phyloP scores from a whole-genome alignment of 2,888 invertebrate genomes.

The Dicranocentrus wangi region DNA sequence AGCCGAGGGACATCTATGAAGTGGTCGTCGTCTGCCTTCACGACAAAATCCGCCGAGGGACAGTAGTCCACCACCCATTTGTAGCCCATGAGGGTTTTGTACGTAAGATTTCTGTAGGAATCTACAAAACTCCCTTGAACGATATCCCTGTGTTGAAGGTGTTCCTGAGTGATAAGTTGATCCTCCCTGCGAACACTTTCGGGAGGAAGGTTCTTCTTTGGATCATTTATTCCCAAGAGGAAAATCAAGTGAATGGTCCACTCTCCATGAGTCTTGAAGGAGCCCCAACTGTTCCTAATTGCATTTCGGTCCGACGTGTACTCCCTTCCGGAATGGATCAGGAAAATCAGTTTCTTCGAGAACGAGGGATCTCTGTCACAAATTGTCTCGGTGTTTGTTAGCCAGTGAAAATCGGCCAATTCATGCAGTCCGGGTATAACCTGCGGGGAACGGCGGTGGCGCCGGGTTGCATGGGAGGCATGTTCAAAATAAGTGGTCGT shows the following conservation, averaged over 20 bases:
- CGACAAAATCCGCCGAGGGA: conserved; percentile 69
- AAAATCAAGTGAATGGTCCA: conserved; percentile 56
- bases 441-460: no score
- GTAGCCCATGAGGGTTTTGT: conserved; percentile 73
- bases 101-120: conserved; percentile 78
- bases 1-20: conserved; percentile 73
- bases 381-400: conserved; percentile 29
- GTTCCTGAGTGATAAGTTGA: conserved; percentile 13
- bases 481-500: no score
- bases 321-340: conserved; percentile 34
- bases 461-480: no score
- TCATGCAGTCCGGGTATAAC: background rate
- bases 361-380: background rate
- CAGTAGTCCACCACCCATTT: conserved; percentile 73
- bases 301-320: conserved; percentile 21
- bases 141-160: conserved; percentile 34
- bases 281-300: conserved; percentile 61
- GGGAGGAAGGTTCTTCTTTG: background rate
- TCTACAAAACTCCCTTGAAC: conserved; percentile 53
- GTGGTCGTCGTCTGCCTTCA: conserved; percentile 73
- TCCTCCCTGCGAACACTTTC: background rate
- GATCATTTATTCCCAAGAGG: conserved; percentile 43
- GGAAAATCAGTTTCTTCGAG: background rate
- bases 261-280: conserved; percentile 8
- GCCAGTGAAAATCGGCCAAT: conserved; percentile 17